Evolutionary conservation across 2,113 vertebrate species (phyloP).

Genomic region (Hyperopisus bebe): DNA sequence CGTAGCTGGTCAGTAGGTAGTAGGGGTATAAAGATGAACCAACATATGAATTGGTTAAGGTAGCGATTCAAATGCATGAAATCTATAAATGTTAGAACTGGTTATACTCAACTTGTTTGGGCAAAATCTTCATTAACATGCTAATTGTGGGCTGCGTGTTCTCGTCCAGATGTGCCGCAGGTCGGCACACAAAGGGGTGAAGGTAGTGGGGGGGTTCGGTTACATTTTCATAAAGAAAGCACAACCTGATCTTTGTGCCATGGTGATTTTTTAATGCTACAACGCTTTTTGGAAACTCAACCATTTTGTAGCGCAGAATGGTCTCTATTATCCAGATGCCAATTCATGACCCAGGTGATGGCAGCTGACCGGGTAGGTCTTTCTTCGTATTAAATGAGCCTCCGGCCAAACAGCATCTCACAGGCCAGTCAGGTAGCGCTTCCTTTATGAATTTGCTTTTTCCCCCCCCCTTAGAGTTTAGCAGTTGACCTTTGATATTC

Average conservation of each 20-base stretch:
- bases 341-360: not conserved
- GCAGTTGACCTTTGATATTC: not conserved
- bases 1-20: not conserved
- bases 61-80: not conserved
- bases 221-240: not conserved
- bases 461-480: not conserved
- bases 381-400: not conserved
- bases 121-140: not conserved
- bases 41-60: not conserved
- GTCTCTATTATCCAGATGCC: not conserved
- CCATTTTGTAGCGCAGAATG: not conserved
- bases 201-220: no score
- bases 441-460: not conserved
- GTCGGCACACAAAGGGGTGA: not conserved
- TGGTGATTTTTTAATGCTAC: not conserved
- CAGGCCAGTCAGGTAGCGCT: not conserved
- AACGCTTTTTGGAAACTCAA: not conserved
- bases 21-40: not conserved
- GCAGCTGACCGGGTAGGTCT: not conserved
- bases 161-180: not conserved
- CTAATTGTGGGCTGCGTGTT: not conserved
- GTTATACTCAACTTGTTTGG: not conserved
- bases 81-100: not conserved
- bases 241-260: not conserved
- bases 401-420: not conserved